These are phyloP conservation scores for Fulmarus glacialis DNA, from an alignment of 2,113 vertebrate genomes.

Conservation along the genomic window DNA sequence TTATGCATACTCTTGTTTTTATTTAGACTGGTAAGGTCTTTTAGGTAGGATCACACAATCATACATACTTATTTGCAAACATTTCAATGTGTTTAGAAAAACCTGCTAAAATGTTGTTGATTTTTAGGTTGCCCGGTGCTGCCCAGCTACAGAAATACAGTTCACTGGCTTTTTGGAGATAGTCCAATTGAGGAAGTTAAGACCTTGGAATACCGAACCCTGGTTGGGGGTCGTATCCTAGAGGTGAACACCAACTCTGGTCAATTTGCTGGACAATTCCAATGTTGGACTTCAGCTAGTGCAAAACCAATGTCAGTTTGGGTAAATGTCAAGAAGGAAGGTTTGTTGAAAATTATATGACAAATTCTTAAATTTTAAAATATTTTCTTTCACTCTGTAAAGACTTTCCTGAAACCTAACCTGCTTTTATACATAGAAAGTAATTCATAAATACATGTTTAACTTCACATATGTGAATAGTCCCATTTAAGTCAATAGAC, in stretches of 20 bases:
- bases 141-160: constrained; percentile 66
- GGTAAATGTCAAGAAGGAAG: constrained; percentile 78
- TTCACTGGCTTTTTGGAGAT: constrained; percentile 79
- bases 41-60: background rate
- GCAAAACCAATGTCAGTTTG: constrained; percentile 76
- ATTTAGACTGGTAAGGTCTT: background rate
- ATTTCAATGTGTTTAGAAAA: background rate
- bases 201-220: constrained; percentile 64
- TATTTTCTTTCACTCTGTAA: background rate
- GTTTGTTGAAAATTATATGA: constrained; percentile 69
- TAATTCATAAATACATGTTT: background rate
- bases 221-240: constrained; percentile 79
- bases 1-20: background rate
- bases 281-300: constrained; percentile 71
- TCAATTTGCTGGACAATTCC: constrained; percentile 74
- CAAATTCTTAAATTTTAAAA: constrained; percentile 43
- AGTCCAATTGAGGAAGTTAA: constrained; percentile 64
- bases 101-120: background rate
- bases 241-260: constrained; percentile 78
- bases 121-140: constrained; percentile 74
- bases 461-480: background rate
- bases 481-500: background rate
- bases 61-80: accelerated
- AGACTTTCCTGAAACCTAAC: background rate
- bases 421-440: background rate